Conservation (phyloP, 1,140 invertebrate genomes). For the Euglossa dilemma region DNA sequence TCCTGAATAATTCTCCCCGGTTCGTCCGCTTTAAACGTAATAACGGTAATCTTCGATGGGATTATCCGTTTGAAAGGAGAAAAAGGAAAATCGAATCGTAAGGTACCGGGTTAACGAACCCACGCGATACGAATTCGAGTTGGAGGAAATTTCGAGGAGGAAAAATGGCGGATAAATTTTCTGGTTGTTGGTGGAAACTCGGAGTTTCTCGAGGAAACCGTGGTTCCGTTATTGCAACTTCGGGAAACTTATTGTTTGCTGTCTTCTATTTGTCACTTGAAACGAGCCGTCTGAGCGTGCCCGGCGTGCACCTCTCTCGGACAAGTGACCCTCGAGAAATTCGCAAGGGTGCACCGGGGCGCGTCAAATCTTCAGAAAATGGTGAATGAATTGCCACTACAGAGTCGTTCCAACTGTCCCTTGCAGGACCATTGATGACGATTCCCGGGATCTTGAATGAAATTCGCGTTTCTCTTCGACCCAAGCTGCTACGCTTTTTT, state of each 20-base stretch:
- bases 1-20: too few species aligned
- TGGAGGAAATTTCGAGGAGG: too few species aligned
- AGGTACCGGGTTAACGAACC: too few species aligned
- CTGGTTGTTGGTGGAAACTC: not conserved
- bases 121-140: too few species aligned
- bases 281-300: not conserved
- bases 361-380: constrained; percentile 74
- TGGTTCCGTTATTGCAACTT: not conserved
- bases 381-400: constrained; percentile 77
- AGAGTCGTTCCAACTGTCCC: constrained; percentile 65
- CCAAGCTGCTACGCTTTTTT: constrained; percentile 60
- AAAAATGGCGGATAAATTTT: not conserved
- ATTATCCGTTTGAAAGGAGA: too few species aligned
- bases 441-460: constrained; percentile 72
- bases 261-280: constrained; percentile 32
- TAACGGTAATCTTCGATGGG: too few species aligned
- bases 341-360: constrained; percentile 65
- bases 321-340: constrained; percentile 74
- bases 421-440: constrained; percentile 66
- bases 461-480: constrained; percentile 35
- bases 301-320: constrained; percentile 54
- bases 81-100: not conserved
- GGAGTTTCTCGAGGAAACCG: too few species aligned
- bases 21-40: too few species aligned
- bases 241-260: constrained; percentile 13